A percentile compares a stretch with the other conserved stretches of the same genome.
phyloP scores from a whole-genome alignment of 1,140 invertebrate species.

The Drosophila suzukii region DNA sequence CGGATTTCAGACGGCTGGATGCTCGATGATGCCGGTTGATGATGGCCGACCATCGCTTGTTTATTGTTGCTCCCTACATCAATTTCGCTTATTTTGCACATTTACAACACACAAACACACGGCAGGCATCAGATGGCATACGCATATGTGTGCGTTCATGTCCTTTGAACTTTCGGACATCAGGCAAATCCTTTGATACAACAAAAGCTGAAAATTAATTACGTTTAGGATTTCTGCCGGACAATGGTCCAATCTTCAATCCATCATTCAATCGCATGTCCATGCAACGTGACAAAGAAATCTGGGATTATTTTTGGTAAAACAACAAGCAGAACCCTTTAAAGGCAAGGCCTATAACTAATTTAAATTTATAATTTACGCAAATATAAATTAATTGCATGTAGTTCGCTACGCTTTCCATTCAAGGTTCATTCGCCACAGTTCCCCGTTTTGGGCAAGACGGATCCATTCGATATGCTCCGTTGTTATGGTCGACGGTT shows the following conservation, averaged over 20 bases:
- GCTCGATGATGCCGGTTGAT: slow-evolving; percentile 15
- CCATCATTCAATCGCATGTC: background rate
- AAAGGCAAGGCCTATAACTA: background rate
- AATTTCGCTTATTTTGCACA: slow-evolving; percentile 65
- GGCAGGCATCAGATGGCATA: slow-evolving; percentile 28
- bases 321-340: background rate
- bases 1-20: slow-evolving; percentile 41
- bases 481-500: slow-evolving; percentile 37
- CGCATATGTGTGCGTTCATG: slow-evolving; percentile 7
- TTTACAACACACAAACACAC: slow-evolving; percentile 40
- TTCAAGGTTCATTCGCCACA: slow-evolving; percentile 45
- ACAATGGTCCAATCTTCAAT: slow-evolving; percentile 10
- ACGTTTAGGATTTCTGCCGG: slow-evolving; percentile 43
- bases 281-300: background rate
- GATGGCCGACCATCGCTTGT: slow-evolving; percentile 26
- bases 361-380: slow-evolving; percentile 19
- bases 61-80: slow-evolving; percentile 53
- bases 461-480: slow-evolving; percentile 48
- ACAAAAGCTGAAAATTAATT: slow-evolving; percentile 63
- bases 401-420: slow-evolving; percentile 7
- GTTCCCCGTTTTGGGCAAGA: slow-evolving; percentile 33
- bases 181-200: slow-evolving; percentile 39
- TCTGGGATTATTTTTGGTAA: background rate
- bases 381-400: slow-evolving; percentile 18
- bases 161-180: slow-evolving; percentile 54